Evolutionary conservation across 2,888 invertebrate genomes (phyloP).

Genomic region (Chromoteleia sp.): DNA sequence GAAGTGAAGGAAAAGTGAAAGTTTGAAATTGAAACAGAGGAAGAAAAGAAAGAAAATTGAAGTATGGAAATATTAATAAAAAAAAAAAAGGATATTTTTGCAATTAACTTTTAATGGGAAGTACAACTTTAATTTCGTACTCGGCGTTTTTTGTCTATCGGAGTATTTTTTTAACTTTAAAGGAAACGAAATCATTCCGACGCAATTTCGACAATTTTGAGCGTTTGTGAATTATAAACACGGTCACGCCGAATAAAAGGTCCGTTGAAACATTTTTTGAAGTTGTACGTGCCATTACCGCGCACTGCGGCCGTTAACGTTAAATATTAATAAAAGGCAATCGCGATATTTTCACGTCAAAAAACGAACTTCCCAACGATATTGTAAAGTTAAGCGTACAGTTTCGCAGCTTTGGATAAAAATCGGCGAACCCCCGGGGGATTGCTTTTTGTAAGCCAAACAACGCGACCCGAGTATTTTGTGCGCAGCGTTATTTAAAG

Average conservation of each 20-base stretch:
- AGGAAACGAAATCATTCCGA: too few species aligned
- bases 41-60: too few species aligned
- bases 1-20: too few species aligned
- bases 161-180: too few species aligned
- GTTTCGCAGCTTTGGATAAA: not conserved
- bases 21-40: too few species aligned
- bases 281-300: not conserved
- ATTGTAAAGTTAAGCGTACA: not conserved
- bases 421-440: constrained; percentile 1
- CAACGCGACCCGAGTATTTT: constrained; percentile 11
- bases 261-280: not conserved
- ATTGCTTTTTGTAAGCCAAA: constrained; percentile 14
- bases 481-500: constrained; percentile 24
- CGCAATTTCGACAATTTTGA: constrained; percentile 6
- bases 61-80: too few species aligned
- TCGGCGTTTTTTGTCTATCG: too few species aligned
- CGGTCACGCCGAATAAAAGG: not conserved
- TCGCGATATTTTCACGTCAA: constrained; percentile 21
- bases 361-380: not conserved
- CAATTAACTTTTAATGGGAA: too few species aligned
- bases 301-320: constrained; percentile 1
- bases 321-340: constrained; percentile 13
- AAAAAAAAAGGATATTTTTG: too few species aligned
- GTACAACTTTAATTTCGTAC: too few species aligned
- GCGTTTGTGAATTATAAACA: constrained; percentile 4